phyloP scores from a whole-genome alignment of 2,797 vertebrate genomes.

The Echeneis naucrates region DNA sequence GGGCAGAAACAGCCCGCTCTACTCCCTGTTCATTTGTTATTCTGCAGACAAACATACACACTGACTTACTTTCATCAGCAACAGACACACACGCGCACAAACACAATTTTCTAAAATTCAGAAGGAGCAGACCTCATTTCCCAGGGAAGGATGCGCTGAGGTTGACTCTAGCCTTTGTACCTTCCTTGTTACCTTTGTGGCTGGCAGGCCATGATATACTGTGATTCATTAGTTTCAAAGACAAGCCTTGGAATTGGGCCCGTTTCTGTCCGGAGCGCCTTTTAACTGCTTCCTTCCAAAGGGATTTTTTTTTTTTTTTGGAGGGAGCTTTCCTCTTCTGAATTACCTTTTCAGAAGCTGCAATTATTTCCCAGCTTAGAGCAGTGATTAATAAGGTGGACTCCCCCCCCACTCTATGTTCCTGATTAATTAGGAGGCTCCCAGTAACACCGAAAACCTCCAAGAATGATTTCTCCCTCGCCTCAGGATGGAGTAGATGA shows the following conservation, averaged over 20 bases:
- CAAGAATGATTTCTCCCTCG: constrained; percentile 40
- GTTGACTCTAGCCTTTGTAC: constrained; percentile 65
- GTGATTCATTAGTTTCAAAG: constrained; percentile 79
- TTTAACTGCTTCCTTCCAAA: constrained; percentile 77
- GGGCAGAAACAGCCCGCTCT: background rate
- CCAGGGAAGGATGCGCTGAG: constrained; percentile 43
- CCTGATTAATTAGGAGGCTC: constrained; percentile 70
- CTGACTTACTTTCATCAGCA: constrained; percentile 41
- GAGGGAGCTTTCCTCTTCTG: constrained; percentile 65
- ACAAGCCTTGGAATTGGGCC: constrained; percentile 62
- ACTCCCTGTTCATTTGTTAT: constrained; percentile 1
- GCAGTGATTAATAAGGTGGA: constrained; percentile 78
- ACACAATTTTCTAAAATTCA: constrained; percentile 39
- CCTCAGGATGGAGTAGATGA: constrained; percentile 38
- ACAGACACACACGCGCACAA: constrained; percentile 14
- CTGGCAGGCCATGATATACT: constrained; percentile 70
- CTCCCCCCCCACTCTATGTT: constrained; percentile 50
- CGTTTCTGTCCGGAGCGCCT: constrained; percentile 64
- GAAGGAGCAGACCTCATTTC: constrained; percentile 41
- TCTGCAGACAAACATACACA: constrained; percentile 20
- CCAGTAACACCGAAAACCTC: constrained; percentile 47
- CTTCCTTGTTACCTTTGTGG: constrained; percentile 48
- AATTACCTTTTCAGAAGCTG: constrained; percentile 74
- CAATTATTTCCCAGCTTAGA: constrained; percentile 84
- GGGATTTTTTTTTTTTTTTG: constrained; percentile 56